A percentile compares a stretch with the other conserved stretches of the same genome.
These are phyloP conservation scores for Rafetus swinhoei DNA, from an alignment of 2,113 vertebrate species.

Conservation along the genomic window DNA sequence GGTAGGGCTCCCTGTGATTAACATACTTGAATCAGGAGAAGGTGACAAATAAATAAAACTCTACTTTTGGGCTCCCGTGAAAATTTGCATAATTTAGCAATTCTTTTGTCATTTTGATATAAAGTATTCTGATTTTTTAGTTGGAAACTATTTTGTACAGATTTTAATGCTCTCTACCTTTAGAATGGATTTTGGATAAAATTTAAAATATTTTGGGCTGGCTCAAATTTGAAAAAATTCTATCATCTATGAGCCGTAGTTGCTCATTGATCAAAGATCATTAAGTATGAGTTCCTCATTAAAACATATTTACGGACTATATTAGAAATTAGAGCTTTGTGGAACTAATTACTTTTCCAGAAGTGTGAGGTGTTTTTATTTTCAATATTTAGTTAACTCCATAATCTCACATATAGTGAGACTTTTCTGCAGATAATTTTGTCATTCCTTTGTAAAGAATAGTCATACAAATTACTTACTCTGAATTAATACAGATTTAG, in stretches of 20 bases:
- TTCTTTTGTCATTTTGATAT: conserved; percentile 80
- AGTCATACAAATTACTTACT: neutral
- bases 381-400: neutral
- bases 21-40: conserved; percentile 80
- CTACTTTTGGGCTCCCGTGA: conserved; percentile 74
- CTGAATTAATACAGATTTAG: neutral
- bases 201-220: conserved; percentile 49
- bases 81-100: conserved; percentile 82
- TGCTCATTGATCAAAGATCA: conserved; percentile 44
- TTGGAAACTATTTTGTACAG: conserved; percentile 70
- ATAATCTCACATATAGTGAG: neutral
- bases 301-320: conserved; percentile 48
- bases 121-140: conserved; percentile 74
- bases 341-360: conserved; percentile 4
- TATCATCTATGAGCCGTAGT: conserved; percentile 48
- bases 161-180: conserved; percentile 68
- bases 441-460: neutral
- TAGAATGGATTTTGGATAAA: conserved; percentile 51
- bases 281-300: conserved; percentile 47
- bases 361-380: neutral
- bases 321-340: conserved; percentile 3
- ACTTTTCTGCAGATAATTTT: neutral
- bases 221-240: conserved; percentile 60
- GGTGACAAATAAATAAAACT: conserved; percentile 81
- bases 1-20: conserved; percentile 79